Conservation (phyloP, 2,888 invertebrate species). For the Muschampia plurimacula region DNA sequence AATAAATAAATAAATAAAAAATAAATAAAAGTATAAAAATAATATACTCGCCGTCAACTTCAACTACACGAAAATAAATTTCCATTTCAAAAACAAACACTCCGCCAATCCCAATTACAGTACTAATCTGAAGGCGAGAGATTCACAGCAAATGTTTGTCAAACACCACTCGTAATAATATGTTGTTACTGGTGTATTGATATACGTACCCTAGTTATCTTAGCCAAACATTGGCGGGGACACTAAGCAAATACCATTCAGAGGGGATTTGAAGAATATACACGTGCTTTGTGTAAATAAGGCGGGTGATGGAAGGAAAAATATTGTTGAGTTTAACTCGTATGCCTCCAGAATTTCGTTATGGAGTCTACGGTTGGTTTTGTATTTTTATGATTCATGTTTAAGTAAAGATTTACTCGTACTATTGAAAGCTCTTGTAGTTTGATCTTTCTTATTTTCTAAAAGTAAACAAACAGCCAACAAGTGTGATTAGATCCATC, state of each 20-base stretch:
- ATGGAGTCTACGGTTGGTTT: slow-evolving; percentile 7
- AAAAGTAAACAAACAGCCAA: too few relatives aligned
- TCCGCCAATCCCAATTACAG: slow-evolving; percentile 22
- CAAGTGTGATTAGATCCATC: too few relatives aligned
- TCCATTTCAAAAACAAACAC: slow-evolving; percentile 26
- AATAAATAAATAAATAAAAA: too few relatives aligned
- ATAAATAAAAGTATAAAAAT: too few relatives aligned
- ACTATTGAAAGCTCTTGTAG: not conserved
- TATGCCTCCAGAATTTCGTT: slow-evolving; percentile 3
- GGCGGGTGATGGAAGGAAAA: slow-evolving; percentile 32
- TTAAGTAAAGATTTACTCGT: not conserved
- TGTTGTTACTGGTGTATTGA: slow-evolving; percentile 36
- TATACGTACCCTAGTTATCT: slow-evolving; percentile 42
- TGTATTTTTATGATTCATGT: not conserved
- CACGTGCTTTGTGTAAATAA: slow-evolving; percentile 33
- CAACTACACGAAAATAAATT: slow-evolving; percentile 12
- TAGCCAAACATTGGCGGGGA: slow-evolving; percentile 39
- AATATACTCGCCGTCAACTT: not conserved
- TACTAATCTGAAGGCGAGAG: slow-evolving; percentile 22
- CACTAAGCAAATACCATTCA: slow-evolving; percentile 39
- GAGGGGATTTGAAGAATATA: slow-evolving; percentile 40
- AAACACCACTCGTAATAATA: slow-evolving; percentile 30
- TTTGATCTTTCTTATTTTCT: not conserved
- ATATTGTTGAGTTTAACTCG: slow-evolving; percentile 21
- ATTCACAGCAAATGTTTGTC: slow-evolving; percentile 28